phyloP scores from a whole-genome alignment of 2,888 invertebrate species.

The Zaprionus lineosus region DNA sequence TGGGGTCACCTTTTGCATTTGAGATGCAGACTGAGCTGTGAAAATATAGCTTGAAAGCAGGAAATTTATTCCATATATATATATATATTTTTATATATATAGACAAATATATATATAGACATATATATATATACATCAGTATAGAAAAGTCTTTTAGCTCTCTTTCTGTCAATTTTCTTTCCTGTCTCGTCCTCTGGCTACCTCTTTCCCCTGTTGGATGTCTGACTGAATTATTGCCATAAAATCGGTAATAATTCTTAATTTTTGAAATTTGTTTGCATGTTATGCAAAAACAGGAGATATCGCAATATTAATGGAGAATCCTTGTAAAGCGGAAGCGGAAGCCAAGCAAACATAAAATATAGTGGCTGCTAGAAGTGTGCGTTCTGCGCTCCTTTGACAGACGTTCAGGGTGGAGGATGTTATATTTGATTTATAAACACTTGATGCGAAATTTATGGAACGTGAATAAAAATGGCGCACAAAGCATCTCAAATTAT shows the following conservation, averaged over 20 bases:
- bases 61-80: no score
- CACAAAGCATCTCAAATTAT: conserved; percentile 19
- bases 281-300: conserved; percentile 22
- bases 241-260: conserved; percentile 66
- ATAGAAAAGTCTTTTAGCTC: background rate
- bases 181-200: no score
- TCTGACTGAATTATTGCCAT: conserved; percentile 45
- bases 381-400: conserved; percentile 8
- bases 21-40: no score
- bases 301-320: conserved; percentile 63
- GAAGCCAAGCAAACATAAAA: conserved; percentile 39
- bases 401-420: conserved; percentile 1
- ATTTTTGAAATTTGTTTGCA: conserved; percentile 54
- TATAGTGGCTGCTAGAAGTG: conserved; percentile 20
- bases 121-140: no score
- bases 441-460: conserved; percentile 74
- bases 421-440: conserved; percentile 70
- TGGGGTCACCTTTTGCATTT: conserved; percentile 9
- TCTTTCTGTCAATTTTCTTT: background rate
- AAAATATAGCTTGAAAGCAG: no score
- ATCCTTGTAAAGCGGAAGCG: conserved; percentile 74
- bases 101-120: no score
- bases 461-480: conserved; percentile 64
- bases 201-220: no score
- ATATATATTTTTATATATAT: no score